Percentiles rank a stretch among this genome's conserved stretches.
Evolutionary conservation across 2,113 vertebrate species (phyloP).

Genomic region (Rhombomys opimus): DNA sequence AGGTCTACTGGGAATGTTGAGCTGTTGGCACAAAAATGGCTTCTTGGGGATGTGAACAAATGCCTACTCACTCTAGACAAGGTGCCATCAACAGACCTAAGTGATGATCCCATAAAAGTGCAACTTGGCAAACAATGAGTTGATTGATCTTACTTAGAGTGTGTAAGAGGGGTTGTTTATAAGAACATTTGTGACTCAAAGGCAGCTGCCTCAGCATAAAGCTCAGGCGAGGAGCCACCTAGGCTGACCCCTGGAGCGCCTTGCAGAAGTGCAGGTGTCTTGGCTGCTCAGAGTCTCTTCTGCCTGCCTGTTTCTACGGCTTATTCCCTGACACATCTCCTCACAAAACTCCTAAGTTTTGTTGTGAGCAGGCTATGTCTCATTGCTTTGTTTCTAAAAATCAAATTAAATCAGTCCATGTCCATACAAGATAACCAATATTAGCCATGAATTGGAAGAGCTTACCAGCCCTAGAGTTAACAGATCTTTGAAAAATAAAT

Average conservation of each 20-base stretch:
- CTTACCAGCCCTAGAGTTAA: not conserved
- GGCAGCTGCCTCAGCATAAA: not conserved
- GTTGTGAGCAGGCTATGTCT: not conserved
- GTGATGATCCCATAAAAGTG: not conserved
- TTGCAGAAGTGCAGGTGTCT: not conserved
- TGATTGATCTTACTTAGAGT: not conserved
- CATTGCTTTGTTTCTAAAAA: conserved; percentile 40
- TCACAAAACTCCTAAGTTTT: not conserved
- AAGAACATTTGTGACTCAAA: not conserved
- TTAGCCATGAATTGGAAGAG: not conserved
- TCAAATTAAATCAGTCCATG: not conserved
- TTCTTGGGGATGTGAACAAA: not conserved
- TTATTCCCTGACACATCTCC: not conserved
- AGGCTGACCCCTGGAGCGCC: too few relatives aligned
- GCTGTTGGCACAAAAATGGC: not conserved
- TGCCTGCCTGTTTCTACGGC: too few relatives aligned
- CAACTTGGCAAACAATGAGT: not conserved
- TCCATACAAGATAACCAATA: not conserved
- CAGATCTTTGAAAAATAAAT: not conserved
- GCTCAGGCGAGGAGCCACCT: too few relatives aligned
- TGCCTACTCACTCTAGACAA: not conserved
- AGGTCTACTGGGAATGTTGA: not conserved
- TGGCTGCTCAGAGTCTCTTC: not conserved
- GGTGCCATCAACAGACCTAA: not conserved
- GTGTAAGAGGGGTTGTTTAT: not conserved